Evolutionary conservation across 2,113 vertebrate genomes (phyloP).

Genomic region (Arenaria interpres): DNA sequence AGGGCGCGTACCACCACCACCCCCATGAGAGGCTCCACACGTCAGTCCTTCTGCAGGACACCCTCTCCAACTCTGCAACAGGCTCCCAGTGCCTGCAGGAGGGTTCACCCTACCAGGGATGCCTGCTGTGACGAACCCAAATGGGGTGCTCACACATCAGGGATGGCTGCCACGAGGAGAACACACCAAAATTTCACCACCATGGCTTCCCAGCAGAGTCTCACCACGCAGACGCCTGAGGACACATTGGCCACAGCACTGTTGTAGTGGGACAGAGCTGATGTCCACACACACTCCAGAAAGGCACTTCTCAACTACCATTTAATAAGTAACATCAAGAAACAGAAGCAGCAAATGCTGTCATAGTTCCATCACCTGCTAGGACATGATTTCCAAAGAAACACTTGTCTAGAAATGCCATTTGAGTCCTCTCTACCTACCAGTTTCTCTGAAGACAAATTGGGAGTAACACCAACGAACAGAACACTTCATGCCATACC

Average conservation of each 20-base stretch:
- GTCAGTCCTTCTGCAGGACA: accelerated
- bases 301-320: not conserved
- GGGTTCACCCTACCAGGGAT: not conserved
- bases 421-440: not conserved
- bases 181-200: not conserved
- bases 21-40: accelerated
- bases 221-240: not conserved
- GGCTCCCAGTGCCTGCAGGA: accelerated
- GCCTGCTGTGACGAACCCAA: not conserved
- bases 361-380: not conserved
- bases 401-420: not conserved
- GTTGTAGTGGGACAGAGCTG: not conserved
- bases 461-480: not conserved
- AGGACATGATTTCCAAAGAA: not conserved
- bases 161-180: not conserved
- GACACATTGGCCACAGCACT: not conserved
- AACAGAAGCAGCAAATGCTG: not conserved
- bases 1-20: too few species aligned
- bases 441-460: not conserved
- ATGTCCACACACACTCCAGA: not conserved
- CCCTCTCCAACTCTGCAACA: not conserved
- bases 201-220: accelerated
- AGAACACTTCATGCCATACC: not conserved
- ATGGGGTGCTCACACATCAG: accelerated
- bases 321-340: not conserved